phyloP scores from a whole-genome alignment of 1,140 invertebrate genomes.

The Orchesella cincta region DNA sequence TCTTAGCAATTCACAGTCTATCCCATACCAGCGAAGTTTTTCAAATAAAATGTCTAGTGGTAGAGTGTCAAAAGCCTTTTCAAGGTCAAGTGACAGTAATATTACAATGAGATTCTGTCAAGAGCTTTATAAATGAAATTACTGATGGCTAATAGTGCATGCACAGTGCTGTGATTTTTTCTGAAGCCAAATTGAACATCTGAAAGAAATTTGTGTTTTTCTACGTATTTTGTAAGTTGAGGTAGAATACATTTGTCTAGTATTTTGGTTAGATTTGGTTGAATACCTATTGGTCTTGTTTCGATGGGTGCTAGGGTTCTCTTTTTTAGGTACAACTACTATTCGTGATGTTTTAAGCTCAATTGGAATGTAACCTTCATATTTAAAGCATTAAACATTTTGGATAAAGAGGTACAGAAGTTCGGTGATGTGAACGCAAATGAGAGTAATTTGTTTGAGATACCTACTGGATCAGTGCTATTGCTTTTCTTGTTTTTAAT shows the following conservation, averaged over 20 bases:
- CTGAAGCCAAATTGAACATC: conserved; percentile 36
- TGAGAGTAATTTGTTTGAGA: not conserved
- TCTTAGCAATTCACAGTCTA: conserved; percentile 1
- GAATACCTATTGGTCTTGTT: not conserved
- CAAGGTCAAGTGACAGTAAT: conserved; percentile 20
- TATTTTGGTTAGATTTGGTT: not conserved
- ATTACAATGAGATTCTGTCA: not conserved
- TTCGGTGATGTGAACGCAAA: not conserved
- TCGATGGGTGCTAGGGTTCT: not conserved
- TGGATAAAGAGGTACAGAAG: not conserved
- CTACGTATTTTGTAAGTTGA: not conserved
- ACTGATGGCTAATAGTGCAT: not conserved
- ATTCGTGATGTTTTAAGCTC: not conserved
- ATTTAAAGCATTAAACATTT: not conserved
- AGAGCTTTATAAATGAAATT: conserved; percentile 20
- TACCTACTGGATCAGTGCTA: not conserved
- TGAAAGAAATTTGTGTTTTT: not conserved
- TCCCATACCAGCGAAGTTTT: conserved; percentile 38
- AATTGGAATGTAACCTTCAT: not conserved
- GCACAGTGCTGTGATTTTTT: conserved; percentile 14
- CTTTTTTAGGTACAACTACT: not conserved
- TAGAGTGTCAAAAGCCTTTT: conserved; percentile 35
- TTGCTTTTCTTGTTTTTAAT: not conserved
- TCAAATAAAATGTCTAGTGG: conserved; percentile 13
- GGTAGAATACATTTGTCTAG: conserved; percentile 4